Percentiles rank a stretch among this genome's conserved stretches.
Conservation (phyloP, 2,797 vertebrate species). For the Eulemur rubriventer region DNA sequence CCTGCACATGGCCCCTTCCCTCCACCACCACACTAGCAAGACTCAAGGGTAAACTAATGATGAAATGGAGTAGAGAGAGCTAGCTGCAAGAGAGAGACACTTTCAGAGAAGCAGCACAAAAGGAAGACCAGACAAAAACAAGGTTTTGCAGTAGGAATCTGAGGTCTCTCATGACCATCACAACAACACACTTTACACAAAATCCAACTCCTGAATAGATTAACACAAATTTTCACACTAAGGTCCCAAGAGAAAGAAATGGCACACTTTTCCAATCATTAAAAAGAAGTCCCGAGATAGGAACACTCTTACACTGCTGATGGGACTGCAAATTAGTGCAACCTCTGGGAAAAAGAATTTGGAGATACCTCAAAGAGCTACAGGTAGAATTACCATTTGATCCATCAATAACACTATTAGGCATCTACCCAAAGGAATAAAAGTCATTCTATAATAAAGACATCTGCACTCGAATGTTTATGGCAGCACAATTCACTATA, state of each 20-base stretch:
- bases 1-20: fast-evolving
- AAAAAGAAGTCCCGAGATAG: not conserved
- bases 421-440: too few relatives aligned
- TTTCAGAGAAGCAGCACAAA: not conserved
- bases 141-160: not conserved
- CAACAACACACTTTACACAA: not conserved
- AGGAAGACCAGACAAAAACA: not conserved
- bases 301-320: too few relatives aligned
- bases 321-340: too few relatives aligned
- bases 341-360: too few relatives aligned
- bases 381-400: too few relatives aligned
- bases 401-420: too few relatives aligned
- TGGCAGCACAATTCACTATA: too few relatives aligned
- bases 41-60: not conserved
- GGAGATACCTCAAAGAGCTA: too few relatives aligned
- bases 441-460: too few relatives aligned
- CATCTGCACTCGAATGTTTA: too few relatives aligned
- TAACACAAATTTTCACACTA: not conserved
- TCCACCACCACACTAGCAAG: not conserved
- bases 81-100: not conserved
- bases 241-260: not conserved
- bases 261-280: not conserved
- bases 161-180: too few relatives aligned
- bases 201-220: not conserved
- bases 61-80: not conserved